Conservation (phyloP, 2,113 vertebrate species). For the Sapayoa aenigma region DNA sequence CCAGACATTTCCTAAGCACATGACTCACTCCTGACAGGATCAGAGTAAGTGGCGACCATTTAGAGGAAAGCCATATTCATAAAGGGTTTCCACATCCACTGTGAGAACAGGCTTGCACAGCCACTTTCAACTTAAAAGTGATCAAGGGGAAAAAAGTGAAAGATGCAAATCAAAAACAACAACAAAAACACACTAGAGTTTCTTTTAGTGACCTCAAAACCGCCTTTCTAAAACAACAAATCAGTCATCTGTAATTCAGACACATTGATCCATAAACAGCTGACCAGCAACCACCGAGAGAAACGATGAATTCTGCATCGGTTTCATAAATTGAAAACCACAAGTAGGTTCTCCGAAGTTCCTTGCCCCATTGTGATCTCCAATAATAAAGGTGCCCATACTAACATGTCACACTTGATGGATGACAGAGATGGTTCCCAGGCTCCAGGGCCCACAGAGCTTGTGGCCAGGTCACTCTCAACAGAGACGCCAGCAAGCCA, state of each 20-base stretch:
- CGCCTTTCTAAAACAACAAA: neutral
- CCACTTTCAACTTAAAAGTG: neutral
- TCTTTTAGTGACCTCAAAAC: conserved; percentile 37
- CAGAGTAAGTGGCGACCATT: neutral
- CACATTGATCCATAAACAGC: neutral
- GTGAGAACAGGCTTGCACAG: neutral
- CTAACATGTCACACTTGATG: neutral
- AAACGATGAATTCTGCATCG: neutral
- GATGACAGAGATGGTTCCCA: neutral
- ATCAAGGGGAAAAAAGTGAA: neutral
- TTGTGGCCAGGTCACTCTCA: neutral
- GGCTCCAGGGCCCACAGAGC: neutral
- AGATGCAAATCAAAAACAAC: neutral
- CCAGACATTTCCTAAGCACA: conserved; percentile 6
- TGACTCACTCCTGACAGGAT: conserved; percentile 45
- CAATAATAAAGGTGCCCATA: rapidly evolving
- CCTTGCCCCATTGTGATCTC: neutral
- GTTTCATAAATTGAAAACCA: neutral
- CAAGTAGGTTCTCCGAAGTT: neutral
- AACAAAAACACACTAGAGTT: neutral
- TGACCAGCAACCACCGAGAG: neutral
- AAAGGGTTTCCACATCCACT: neutral
- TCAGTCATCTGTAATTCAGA: neutral
- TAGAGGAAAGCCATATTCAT: neutral
- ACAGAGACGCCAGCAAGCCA: neutral